Base-by-base conservation (phyloP, 2,113 vertebrate genomes). In the Columbina picui region DNA sequence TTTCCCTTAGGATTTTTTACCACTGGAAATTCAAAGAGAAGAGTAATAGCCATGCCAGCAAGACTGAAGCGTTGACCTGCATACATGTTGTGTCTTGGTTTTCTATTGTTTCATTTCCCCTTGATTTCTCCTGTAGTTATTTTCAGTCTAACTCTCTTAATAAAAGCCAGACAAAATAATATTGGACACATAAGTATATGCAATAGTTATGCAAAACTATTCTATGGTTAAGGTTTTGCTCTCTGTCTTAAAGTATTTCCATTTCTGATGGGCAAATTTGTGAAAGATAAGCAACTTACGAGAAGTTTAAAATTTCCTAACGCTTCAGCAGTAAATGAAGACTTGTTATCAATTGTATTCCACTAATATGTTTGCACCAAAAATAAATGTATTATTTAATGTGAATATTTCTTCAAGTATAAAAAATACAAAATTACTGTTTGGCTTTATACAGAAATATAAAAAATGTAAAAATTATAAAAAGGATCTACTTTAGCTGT, bases 381-480 rank as follows among this genome's bases (percentile, higher is more conserved):
- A 87, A 93, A 84, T 59, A 57, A 71, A 53, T 27, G 13, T 49
- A 63, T 5, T 60, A 45, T 59, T 80, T 85, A 36, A 90, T 50
- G 6, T 60, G 52, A 60, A 12, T 73, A 47, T 74, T 86, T 90
- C 41, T 83, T 89, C 53, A 93, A 84, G 59, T 93, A 67, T 26
- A 68, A 63, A 83, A 60, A 84, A 53, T 21, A 75, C 2, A 11
- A 55, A 59, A 20, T 82, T 49, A 69, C 5, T 65, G 3, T 78
- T 87, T 81, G 76, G 67, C 76, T 56, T 93, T 43, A 67, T 38
- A 39, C 12, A 81, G 63, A 89, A 89, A 9, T 50, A 20, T 45
- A 57, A 71, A 63, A 34, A 41, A 32, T 50, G 22, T 59, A 43
- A 29, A 49, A 65, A 38, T 17, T 57, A 26, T 38, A 50, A 59